Evolutionary conservation across 2,888 invertebrate genomes (phyloP).

Genomic region (Elegia similella): DNA sequence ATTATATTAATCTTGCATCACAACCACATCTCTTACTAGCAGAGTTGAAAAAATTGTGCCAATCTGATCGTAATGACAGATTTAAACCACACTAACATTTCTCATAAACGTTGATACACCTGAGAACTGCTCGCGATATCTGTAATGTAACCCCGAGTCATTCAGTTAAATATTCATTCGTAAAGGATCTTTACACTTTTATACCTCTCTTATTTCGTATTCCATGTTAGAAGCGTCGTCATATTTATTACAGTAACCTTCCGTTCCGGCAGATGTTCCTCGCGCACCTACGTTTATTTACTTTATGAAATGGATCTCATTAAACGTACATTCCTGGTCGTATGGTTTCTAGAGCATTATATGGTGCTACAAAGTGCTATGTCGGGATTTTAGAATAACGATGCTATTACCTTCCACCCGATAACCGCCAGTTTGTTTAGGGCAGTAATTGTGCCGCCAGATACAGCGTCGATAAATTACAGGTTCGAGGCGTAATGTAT

Average conservation of each 20-base stretch:
- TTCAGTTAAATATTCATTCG: constrained; percentile 50
- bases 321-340: constrained; percentile 8
- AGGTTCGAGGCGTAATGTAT: constrained; percentile 55
- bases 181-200: constrained; percentile 47
- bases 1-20: constrained; percentile 2
- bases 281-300: constrained; percentile 12
- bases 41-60: neutral
- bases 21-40: neutral
- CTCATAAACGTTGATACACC: constrained; percentile 21
- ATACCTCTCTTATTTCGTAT: constrained; percentile 44
- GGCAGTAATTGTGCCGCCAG: constrained; percentile 54
- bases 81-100: neutral
- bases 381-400: constrained; percentile 34
- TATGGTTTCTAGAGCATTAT: neutral
- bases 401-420: constrained; percentile 36
- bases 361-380: constrained; percentile 9
- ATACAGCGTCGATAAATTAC: constrained; percentile 55
- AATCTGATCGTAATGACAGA: neutral
- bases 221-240: constrained; percentile 38
- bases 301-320: constrained; percentile 16
- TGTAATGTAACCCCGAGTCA: constrained; percentile 32
- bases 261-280: constrained; percentile 18
- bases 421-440: constrained; percentile 58
- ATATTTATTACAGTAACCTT: constrained; percentile 38
- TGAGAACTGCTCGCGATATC: constrained; percentile 29